These are phyloP conservation scores for Oryzias javanicus DNA, from an alignment of 2,113 vertebrate species.

Conservation along the genomic window DNA sequence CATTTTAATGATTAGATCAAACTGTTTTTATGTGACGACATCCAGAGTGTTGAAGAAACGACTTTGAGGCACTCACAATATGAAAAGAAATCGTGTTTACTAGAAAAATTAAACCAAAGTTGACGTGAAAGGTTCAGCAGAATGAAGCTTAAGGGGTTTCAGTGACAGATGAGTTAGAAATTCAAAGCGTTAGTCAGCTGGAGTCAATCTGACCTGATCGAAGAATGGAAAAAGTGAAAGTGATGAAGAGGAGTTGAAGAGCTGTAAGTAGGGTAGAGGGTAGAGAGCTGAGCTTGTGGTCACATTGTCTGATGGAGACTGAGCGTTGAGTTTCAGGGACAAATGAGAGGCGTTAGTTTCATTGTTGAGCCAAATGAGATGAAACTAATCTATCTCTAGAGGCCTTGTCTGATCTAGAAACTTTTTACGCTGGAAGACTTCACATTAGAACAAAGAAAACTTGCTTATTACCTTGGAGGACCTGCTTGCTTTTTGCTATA, in stretches of 20 bases:
- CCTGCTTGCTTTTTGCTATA: too few relatives aligned
- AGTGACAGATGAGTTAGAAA: not conserved
- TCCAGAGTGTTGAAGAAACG: too few relatives aligned
- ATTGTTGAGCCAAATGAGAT: not conserved
- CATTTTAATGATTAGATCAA: too few relatives aligned
- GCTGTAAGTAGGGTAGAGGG: constrained; percentile 32
- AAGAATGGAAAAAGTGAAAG: not conserved
- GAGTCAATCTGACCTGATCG: not conserved
- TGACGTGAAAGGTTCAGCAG: not conserved
- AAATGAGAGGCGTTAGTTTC: constrained; percentile 57
- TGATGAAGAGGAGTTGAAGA: constrained; percentile 4
- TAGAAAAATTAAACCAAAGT: too few relatives aligned
- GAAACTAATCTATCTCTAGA: too few relatives aligned
- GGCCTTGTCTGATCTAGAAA: too few relatives aligned
- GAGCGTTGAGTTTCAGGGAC: constrained; percentile 46
- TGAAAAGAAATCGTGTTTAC: too few relatives aligned
- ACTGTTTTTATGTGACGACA: too few relatives aligned
- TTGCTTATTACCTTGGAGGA: too few relatives aligned
- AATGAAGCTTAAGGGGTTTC: not conserved
- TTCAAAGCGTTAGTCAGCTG: not conserved
- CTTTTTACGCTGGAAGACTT: too few relatives aligned
- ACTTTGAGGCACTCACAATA: too few relatives aligned
- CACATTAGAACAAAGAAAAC: too few relatives aligned
- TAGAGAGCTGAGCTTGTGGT: constrained; percentile 21
- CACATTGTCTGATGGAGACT: constrained; percentile 7